Percentiles rank a stretch among this genome's conserved stretches.
Evolutionary conservation across 2,113 vertebrate species (phyloP).

Genomic region (Pagrus major): DNA sequence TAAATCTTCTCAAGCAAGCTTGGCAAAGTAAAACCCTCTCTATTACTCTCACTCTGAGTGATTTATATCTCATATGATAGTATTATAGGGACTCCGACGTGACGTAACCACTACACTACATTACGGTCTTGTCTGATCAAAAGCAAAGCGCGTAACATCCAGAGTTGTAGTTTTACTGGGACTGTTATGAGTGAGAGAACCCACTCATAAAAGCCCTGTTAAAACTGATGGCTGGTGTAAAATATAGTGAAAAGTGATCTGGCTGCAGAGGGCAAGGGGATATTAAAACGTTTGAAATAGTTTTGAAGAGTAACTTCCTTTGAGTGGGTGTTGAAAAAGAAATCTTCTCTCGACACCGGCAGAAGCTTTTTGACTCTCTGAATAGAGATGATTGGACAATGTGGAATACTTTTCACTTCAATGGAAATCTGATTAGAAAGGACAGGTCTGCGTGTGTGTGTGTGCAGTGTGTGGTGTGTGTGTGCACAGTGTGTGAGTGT

Average conservation of each 20-base stretch:
- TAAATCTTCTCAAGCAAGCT: conserved; percentile 63
- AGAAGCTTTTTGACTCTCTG: conserved; percentile 70
- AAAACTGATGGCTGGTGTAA: conserved; percentile 49
- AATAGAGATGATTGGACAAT: conserved; percentile 78
- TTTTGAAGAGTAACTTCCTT: conserved; percentile 72
- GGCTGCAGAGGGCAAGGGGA: conserved; percentile 60
- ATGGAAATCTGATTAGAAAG: conserved; percentile 79
- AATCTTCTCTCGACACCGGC: conserved; percentile 49
- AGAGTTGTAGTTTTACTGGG: conserved; percentile 54
- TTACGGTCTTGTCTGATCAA: conserved; percentile 59
- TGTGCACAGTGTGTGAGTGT: conserved; percentile 59
- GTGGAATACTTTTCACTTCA: conserved; percentile 78
- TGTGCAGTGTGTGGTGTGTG: conserved; percentile 32
- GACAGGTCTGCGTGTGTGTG: conserved; percentile 64
- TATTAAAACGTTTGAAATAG: conserved; percentile 66
- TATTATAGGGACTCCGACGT: conserved; percentile 38
- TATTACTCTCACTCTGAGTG: conserved; percentile 22
- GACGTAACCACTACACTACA: conserved; percentile 40
- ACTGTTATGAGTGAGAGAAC: conserved; percentile 50
- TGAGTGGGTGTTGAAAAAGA: conserved; percentile 65
- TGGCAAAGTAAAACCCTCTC: conserved; percentile 49
- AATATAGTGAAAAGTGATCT: conserved; percentile 64
- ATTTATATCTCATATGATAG: conserved; percentile 62
- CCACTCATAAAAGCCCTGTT: conserved; percentile 57
- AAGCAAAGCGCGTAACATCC: conserved; percentile 53